Conservation (phyloP, 2,113 vertebrate genomes). For the Laterallus jamaicensis region DNA sequence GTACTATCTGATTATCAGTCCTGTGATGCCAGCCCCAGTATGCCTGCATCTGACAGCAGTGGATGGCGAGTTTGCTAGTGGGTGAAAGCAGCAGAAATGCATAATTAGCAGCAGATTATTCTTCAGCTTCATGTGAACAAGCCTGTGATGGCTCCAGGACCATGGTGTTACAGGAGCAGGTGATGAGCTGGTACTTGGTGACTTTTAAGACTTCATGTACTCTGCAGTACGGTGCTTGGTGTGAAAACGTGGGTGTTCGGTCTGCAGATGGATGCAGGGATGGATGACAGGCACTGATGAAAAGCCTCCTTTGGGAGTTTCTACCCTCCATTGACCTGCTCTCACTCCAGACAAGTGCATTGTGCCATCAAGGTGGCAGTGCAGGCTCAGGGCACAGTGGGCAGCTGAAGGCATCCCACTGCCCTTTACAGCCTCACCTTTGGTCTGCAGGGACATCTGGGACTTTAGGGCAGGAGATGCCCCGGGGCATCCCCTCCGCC, state of each 20-base stretch:
- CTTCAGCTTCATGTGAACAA: not conserved
- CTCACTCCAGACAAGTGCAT: not conserved
- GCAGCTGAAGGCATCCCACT: not conserved
- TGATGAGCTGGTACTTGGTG: not conserved
- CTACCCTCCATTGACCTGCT: not conserved
- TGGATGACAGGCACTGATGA: not conserved
- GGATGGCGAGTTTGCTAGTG: not conserved
- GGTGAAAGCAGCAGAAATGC: not conserved
- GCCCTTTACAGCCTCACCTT: accelerated
- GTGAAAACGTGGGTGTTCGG: not conserved
- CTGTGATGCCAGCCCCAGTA: not conserved
- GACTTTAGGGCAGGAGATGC: not conserved
- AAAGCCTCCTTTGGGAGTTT: not conserved
- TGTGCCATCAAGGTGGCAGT: accelerated
- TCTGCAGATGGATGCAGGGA: not conserved
- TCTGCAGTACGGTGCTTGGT: not conserved
- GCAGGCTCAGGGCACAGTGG: not conserved
- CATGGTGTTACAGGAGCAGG: not conserved
- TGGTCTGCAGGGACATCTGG: accelerated
- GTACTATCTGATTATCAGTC: not conserved
- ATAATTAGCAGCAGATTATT: not conserved
- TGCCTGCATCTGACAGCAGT: not conserved
- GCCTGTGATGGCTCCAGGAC: not conserved
- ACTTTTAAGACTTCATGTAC: not conserved
- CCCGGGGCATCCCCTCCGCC: not conserved